Evolutionary conservation across 2,797 vertebrate species (phyloP).

Genomic region (Chrosomus eos): DNA sequence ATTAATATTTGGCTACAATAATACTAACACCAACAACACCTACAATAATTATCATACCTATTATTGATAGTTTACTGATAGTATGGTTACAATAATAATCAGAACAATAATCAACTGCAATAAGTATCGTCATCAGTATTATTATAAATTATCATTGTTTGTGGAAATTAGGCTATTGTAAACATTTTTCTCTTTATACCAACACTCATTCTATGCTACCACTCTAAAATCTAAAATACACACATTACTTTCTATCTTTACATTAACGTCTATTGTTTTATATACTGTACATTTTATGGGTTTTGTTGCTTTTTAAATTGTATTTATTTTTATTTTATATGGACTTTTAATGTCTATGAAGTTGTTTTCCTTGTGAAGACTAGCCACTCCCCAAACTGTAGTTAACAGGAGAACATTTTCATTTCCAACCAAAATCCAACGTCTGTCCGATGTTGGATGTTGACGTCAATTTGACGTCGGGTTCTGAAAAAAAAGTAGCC

Average conservation of each 20-base stretch:
- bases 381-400: not conserved
- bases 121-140: not conserved
- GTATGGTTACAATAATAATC: not conserved
- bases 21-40: not conserved
- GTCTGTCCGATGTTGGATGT: too few relatives aligned
- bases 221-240: not conserved
- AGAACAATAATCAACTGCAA: not conserved
- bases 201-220: not conserved
- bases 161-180: not conserved
- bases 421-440: too few relatives aligned
- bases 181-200: not conserved
- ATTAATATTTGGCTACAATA: not conserved
- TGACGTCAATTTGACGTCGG: too few relatives aligned
- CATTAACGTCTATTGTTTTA: not conserved
- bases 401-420: not conserved
- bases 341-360: not conserved
- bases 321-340: not conserved
- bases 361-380: not conserved
- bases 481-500: too few relatives aligned
- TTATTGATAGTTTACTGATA: not conserved
- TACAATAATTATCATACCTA: not conserved
- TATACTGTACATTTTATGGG: not conserved
- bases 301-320: not conserved
- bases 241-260: not conserved
- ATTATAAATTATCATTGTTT: not conserved